Conservation (phyloP, 2,888 invertebrate species). For the Hirtodrosophila confusa region DNA sequence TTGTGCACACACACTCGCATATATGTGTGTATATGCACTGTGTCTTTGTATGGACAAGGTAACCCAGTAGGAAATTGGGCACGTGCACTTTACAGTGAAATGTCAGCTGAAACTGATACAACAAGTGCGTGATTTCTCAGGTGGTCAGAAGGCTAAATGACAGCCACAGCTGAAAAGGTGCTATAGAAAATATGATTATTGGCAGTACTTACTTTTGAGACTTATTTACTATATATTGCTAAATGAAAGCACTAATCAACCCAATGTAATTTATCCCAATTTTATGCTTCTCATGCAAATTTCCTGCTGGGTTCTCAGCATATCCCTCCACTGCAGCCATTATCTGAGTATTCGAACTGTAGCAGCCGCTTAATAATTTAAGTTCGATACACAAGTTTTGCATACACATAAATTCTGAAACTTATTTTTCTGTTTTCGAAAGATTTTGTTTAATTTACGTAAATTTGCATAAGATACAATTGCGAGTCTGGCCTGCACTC, state of each 20-base stretch:
- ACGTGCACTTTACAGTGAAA: slow-evolving; percentile 1
- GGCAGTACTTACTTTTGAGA: too few relatives aligned
- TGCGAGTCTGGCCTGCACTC: slow-evolving; percentile 26
- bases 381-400: slow-evolving; percentile 74
- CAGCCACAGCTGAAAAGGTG: neutral
- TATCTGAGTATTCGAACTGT: slow-evolving; percentile 23
- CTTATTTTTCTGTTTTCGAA: slow-evolving; percentile 78
- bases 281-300: too few relatives aligned
- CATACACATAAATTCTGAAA: slow-evolving; percentile 64
- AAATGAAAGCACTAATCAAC: too few relatives aligned
- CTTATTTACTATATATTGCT: too few relatives aligned
- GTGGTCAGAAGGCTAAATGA: neutral
- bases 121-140: neutral
- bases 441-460: slow-evolving; percentile 79
- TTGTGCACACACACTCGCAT: slow-evolving; percentile 57
- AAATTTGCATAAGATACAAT: slow-evolving; percentile 79
- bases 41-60: slow-evolving; percentile 16
- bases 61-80: slow-evolving; percentile 41
- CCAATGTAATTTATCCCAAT: too few relatives aligned
- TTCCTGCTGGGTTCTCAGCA: slow-evolving; percentile 15
- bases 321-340: neutral
- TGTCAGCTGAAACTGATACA: neutral
- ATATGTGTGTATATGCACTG: slow-evolving; percentile 11
- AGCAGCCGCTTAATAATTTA: slow-evolving; percentile 58
- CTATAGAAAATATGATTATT: too few relatives aligned